Base-by-base conservation (phyloP, 2,797 vertebrate genomes). In the Notolepis coatsorum region DNA sequence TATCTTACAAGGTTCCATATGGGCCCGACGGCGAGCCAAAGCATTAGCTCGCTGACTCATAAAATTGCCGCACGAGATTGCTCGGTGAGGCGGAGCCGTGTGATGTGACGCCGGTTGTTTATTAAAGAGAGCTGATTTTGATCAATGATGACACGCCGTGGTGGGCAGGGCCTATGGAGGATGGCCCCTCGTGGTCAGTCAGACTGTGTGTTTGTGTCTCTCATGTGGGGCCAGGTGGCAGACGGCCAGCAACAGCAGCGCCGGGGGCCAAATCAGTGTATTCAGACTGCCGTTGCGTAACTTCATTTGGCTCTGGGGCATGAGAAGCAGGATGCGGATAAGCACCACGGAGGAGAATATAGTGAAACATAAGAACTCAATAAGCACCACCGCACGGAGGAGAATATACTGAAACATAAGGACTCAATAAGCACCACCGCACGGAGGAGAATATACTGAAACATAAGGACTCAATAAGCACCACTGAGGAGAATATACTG, bases 1-100 rank as follows among this genome's bases (percentile, higher is more conserved):
- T 63, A 17, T 73, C 62, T 71, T 52, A 53, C 45, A 9, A 2
- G 43, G 49, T 64, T 53, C 53, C 74, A 62, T 67, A 55, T 71
- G 68, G n/a, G 62, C 43, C 13, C n/a, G 39, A 48, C 2, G 0
- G 33, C 21, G 3, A 62, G 68, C 53, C 59, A 59, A 38, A 52
- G 35, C 42, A 25, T 49, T 39, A 37, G 38, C 59, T 21, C 38
- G 50, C 47, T 54, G 65, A 55, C 45, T 52, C 48, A 66, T 12
- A 17, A 23, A 28, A 21, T 31, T 61, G 38, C 38, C 56, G 59
- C 46, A 43, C 24, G 30, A 64, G 38, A 3, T n/a, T 28, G 30
- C 38, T 30, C 4, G 12, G 38, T 52, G 55, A 27, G 4, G 24
- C 30, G 39, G 5, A 45, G 41, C 49, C 28, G 49, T 39, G 27